Base-by-base conservation (phyloP, 2,797 vertebrate genomes). In the Arrhamphus sclerolepis region DNA sequence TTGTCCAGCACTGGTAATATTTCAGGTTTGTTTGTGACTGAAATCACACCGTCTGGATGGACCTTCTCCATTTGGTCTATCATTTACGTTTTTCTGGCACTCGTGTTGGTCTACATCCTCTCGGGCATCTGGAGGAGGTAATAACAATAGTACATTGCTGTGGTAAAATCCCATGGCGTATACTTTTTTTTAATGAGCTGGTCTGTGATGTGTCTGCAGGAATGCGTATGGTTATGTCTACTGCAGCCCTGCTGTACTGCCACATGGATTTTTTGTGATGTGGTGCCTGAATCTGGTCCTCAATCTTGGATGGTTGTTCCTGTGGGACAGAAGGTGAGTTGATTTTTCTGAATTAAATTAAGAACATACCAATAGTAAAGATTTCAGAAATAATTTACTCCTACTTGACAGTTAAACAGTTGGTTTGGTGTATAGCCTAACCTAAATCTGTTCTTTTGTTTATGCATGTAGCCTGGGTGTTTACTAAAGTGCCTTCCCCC, bases 1-100 rank as follows among this genome's bases (percentile, higher is more conserved):
- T 38, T 81, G 65, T 5, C 5, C 0, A 57, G 5, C 58, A 89
- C 82, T 0, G 31, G 31, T 0, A 88, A 89, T 6, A 39, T 88
- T 67, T 92, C 89, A 1, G 53, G 62, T 9, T 57, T 51, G n/a
- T 90, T 83, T 53, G 48, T 39, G 21, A 91, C 84, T 4, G 28
- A 89, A 57, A 73, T 91, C 56, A 89, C 84, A 6, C 89, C 90
- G 1, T 58, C 77, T 18, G 84, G 82, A 19, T 90, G 88, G 89
- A 89, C 89, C 1, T 92, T 92, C 46, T 43, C 48, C n/a, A 88
- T 92, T 10, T 90, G 89, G 89, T 62, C 69, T 0, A 62, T 90
- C 40, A 91, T 91, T 63, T 89, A 89, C 16, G 16, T 56, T 28
- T 90, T 85, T 41, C 56, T 88, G 62, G 76, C 78, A 18, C 28